Evolutionary conservation across 2,797 vertebrate genomes (phyloP), one percentile per base, ranked within the genome.

Genomic region (Mormyrops boulengeri): DNA sequence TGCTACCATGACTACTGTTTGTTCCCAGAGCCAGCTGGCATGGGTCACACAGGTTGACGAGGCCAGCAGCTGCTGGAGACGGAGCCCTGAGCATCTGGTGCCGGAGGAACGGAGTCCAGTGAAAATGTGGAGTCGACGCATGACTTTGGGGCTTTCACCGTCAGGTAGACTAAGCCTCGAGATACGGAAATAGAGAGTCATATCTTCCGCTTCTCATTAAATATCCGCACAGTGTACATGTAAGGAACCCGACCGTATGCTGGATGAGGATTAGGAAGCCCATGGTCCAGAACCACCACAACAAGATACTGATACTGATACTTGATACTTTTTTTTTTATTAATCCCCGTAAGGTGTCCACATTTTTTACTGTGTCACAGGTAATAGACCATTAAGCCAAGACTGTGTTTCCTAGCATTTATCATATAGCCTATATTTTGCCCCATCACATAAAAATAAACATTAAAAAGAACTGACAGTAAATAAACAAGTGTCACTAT

Each of bases 21-120:
- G 38, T 47, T 82, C 19, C 49, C 34, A 30, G 57, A 22, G 53
- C 80, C 88, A 66, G 88, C 77, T 89, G 88, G 77, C n/a, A 17
- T 19, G n/a, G 38, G 26, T 55, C 80, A 49, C 17, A 7, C 11
- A 44, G 80, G 77, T 49, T 60, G 52, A 19, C 1, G 55, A 89
- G 38, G 47, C 80, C 57, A 12, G 22, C 80, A 55, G 80, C 38
- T 34, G 53, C 88, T 30, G 52, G 11, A 50, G 44, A 85, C 2
- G 4, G 19, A 85, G 22, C 77, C 38, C 50, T 5, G 77, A 85
- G 57, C 80, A 66, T 47, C 77, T 57, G 80, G 22, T 17, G 82
- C 6, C 8, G 30, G 47, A 89, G 82, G 50, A 85, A 82, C 11
- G 26, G 50, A 41, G 41, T 62, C 47, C 19, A 47, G 66, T 38